Evolutionary conservation across 1,140 invertebrate genomes (phyloP), one percentile per base, ranked within the genome.

Genomic region (Lordiphosa stackelbergi): DNA sequence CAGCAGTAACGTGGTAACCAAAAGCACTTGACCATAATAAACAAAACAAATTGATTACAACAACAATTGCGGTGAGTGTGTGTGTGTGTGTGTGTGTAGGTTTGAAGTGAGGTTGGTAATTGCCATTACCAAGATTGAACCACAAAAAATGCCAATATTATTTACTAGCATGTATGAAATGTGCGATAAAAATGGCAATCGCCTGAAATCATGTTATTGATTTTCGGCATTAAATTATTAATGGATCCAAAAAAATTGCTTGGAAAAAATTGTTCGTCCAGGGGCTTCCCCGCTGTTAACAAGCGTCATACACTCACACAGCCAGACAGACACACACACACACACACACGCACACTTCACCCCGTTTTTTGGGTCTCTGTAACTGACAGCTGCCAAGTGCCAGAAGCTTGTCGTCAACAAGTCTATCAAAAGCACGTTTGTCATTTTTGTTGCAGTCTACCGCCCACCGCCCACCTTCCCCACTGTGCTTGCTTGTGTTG

Each of bases 391-490:
- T 83, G 75, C 77, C 75, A 81, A 83, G 75, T 81, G 77, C 71
- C 77, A 83, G 72, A 41, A 77, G 73, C 73, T 83, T 83, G 77
- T 83, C 77, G 77, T 83, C 77, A 83, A 83, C 77, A 83, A 83
- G 77, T 83, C 77, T 83, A 83, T 83, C 77, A 83, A 83, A 77
- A 83, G 77, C 73, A 83, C 77, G 77, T 83, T 83, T 83, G 77
- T 83, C 77, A 83, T 83, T 83, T 68, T 60, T 73, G 77, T 77
- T 83, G 77, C 77, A 83, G 37, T 72, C 43, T 42, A 43, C 54
- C 40, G 40, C 55, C 13, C 41, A 31, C 22, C 38, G 28, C 41
- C 24, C 38, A 35, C 48, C 13, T 53, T 19, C 31, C 12, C 3
- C 31, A 19, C 10, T 7, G 2, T n/a, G 16, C 22, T 49, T 38